Evolutionary conservation across 30 jellyfish, hydroid and myxozoan species (phyloP), one percentile per base, ranked within the genome.

Genomic region (Morbakka virulenta): DNA sequence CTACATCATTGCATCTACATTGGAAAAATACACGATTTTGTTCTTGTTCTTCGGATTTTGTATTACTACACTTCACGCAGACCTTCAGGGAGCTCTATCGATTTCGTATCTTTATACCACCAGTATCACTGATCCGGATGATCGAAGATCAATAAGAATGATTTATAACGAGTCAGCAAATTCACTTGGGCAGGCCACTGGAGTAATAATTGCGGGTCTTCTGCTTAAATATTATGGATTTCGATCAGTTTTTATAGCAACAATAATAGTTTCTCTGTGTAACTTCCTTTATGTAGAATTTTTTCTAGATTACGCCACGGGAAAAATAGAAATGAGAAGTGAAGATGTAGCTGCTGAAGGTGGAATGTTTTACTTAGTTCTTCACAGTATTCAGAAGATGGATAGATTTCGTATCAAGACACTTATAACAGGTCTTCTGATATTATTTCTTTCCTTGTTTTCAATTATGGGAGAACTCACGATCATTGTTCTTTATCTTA

Each of bases 81-180:
- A 81, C 32, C 21, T 81, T 6, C 85, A 81, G 63, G 93, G 93
- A 1, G 80, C 79, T 4, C 61, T 81, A 25, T 69, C 71, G 93
- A 50, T 81, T 21, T 73, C 85, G 31, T 81, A 68, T 29, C 32
- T 74, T 34, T 81, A 81, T 28, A 51, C 71, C 85, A 80, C 93
- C 1, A 50, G 82, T 61, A 85, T 81, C 28, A 66, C 93, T 29
- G 74, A 24, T 1, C 32, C 62, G 3, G 73, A 81, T 22, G 36
- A 69, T 17, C 33, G 27, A 52, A 79, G 93, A 4, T 69, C 93
- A 0, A 26, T 27, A 13, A 35, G 93, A 26, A 81, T 81, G 93
- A 79, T 53, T 2, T 9, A 53, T 23, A 35, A 69, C 2, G 93
- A 70, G 27, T 84, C 80, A n/a, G 25, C 67, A 63, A 53, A 69